phyloP scores from a whole-genome alignment of 1,140 invertebrate species.

The Fragariocoptes setiger region DNA sequence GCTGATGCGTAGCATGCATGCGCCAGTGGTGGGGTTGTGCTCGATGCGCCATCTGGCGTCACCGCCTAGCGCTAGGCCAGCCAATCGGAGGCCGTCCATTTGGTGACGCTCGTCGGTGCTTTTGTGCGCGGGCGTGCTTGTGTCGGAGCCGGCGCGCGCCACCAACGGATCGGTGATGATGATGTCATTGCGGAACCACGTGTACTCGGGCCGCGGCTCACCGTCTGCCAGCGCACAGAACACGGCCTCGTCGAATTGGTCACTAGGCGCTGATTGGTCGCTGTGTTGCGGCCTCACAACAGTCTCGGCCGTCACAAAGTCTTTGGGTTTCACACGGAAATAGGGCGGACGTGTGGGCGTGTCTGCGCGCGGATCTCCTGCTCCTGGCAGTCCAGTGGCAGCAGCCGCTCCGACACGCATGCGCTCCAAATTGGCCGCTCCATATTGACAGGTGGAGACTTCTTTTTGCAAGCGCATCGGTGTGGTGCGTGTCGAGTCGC shows the following conservation, averaged over 20 bases:
- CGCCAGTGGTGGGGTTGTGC: no score
- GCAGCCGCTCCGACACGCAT: not conserved
- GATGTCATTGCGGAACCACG: slow-evolving; percentile 77
- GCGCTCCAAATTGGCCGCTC: not conserved
- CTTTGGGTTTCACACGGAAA: not conserved
- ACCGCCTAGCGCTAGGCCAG: no score
- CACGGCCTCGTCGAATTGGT: slow-evolving; percentile 19
- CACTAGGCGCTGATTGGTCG: no score
- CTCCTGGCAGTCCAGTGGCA: not conserved
- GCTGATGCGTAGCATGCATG: slow-evolving; percentile 5
- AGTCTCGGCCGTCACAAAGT: not conserved
- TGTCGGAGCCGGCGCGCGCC: slow-evolving; percentile 43
- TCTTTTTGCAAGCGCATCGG: slow-evolving; percentile 34
- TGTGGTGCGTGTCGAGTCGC: slow-evolving; percentile 24
- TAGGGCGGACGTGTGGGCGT: not conserved
- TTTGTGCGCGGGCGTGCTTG: slow-evolving; percentile 35
- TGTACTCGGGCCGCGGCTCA: slow-evolving; percentile 54
- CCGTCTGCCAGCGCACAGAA: slow-evolving; percentile 43
- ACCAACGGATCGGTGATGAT: slow-evolving; percentile 30
- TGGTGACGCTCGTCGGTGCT: no score
- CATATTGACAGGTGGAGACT: slow-evolving; percentile 21
- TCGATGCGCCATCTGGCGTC: slow-evolving; percentile 39
- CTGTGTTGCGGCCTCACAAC: slow-evolving; percentile 21
- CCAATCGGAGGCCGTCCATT: no score
- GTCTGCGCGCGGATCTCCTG: not conserved